Conservation (phyloP, 1,140 invertebrate species). For the Riptortus pedestris region DNA sequence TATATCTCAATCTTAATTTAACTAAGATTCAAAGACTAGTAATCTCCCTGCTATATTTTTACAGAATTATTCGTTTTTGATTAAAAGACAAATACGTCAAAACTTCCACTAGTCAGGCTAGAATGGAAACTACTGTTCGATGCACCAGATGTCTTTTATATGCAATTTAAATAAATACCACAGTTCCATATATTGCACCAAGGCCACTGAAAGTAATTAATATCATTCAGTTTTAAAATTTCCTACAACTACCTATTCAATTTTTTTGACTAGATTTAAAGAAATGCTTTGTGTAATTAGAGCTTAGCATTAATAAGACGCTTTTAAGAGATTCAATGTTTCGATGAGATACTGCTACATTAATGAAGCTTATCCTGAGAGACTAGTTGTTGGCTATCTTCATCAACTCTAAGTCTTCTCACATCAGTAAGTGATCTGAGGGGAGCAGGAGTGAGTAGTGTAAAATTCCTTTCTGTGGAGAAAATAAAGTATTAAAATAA, state of each 20-base stretch:
- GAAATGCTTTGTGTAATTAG: neutral
- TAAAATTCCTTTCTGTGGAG: constrained; percentile 35
- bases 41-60: neutral
- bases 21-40: neutral
- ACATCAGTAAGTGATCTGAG: constrained; percentile 43
- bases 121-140: neutral
- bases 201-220: neutral
- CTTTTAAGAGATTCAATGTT: neutral
- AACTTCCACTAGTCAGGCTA: neutral
- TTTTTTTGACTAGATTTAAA: neutral
- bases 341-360: neutral
- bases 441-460: constrained; percentile 41
- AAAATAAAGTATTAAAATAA: neutral
- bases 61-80: neutral
- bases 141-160: constrained; percentile 3
- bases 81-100: neutral
- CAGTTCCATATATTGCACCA: neutral
- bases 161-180: neutral
- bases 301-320: neutral
- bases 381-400: constrained; percentile 44
- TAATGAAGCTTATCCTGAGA: constrained; percentile 36
- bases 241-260: neutral
- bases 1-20: neutral
- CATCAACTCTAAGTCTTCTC: constrained; percentile 40
- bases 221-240: neutral